Evolutionary conservation across 2,113 vertebrate species (phyloP), one percentile per base, ranked within the genome.

Genomic region (Cryptotis parvus): DNA sequence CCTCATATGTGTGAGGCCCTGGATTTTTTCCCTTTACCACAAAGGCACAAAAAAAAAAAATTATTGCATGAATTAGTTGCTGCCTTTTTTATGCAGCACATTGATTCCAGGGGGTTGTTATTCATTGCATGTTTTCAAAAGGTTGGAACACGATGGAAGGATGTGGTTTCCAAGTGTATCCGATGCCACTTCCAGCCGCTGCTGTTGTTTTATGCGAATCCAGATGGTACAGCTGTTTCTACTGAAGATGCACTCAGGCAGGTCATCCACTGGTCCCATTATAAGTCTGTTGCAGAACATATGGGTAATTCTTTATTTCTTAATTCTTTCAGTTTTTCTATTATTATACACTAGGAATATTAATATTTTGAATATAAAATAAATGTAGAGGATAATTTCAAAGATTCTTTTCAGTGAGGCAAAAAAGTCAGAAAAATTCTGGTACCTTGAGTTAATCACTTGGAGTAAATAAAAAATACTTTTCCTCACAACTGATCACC

Each of bases 131-230:
- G 82, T 61, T 80, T 90, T 43, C 20, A 1, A 49, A 70, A 99
- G 99, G 98, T 99, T 6, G 99, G 99, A 87, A 96, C 98, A 14
- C 98, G 98, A 92, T 99, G 99, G 99, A 99, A 99, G 97, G 99
- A 99, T 33, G 99, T 99, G 65, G 98, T 99, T 89, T 98, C 96
- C 95, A 99, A 99, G 95, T 99, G 99, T 91, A 98, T 99, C 92
- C 98, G 98, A 82, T 98, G 99, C 97, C 99, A 99, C 95, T 99
- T 99, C 96, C 99, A 99, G 97, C 99, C 99, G 7, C 97, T 99
- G 94, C 97, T 99, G 80, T 96, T 99, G 41, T 99, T 99, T 95
- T 99, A 99, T 78, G 97, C 99, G 58, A 99, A 99, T 97, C 99
- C 99, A 11, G 98, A 99, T 11, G 99, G 99, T 75, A 98, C 98